Conservation (phyloP, 92 coral and sea anemone genomes). For the Blastomussa wellsi region DNA sequence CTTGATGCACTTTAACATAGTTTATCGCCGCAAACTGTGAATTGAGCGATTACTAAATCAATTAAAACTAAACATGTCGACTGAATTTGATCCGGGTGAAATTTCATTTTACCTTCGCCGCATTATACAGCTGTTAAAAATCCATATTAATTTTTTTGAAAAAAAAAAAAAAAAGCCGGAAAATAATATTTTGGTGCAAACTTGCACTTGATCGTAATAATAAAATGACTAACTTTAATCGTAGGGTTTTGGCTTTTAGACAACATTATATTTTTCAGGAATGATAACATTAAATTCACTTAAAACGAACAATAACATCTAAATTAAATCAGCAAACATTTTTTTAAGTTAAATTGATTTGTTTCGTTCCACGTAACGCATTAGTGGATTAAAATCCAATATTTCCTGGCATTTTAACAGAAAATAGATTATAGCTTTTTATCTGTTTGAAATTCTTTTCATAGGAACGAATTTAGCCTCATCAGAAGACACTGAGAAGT, state of each 20-base stretch:
- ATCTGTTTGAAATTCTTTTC: background rate
- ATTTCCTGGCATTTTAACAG: constrained; percentile 28
- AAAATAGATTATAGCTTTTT: background rate
- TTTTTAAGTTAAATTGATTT: constrained; percentile 30
- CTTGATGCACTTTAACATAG: background rate
- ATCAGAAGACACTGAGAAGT: background rate
- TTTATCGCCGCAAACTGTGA: constrained; percentile 30
- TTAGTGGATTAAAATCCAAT: constrained; percentile 14
- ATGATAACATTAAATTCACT: constrained; percentile 27
- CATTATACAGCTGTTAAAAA: constrained; percentile 3
- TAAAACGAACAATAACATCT: constrained; percentile 29
- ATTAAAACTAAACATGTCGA: constrained; percentile 28
- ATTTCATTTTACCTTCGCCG: background rate
- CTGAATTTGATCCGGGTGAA: background rate
- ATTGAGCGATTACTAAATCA: constrained; percentile 39
- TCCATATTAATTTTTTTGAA: background rate
- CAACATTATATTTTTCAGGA: constrained; percentile 4
- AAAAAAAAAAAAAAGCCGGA: background rate
- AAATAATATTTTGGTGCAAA: background rate
- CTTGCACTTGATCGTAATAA: background rate
- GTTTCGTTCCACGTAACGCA: constrained; percentile 21
- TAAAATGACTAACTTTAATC: background rate
- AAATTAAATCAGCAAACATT: constrained; percentile 35
- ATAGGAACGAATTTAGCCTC: background rate
- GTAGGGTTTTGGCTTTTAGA: background rate